Conservation (phyloP, 2,797 vertebrate genomes). For the Mus spretus region DNA sequence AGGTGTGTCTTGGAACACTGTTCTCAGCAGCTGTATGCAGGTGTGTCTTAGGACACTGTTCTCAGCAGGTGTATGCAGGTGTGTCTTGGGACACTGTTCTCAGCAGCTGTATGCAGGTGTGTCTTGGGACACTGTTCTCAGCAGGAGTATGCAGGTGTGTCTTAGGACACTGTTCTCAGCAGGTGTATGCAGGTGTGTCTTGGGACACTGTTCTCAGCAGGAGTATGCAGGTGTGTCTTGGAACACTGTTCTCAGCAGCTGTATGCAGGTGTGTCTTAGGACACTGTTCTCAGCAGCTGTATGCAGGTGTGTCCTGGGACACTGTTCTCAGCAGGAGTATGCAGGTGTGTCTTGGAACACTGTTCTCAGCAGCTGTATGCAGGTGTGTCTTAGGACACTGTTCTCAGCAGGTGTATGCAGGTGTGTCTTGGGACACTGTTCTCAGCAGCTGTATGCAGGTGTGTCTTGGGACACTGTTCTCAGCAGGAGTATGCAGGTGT, state of each 20-base stretch:
- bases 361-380: background rate
- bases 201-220: background rate
- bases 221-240: background rate
- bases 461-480: too few relatives aligned
- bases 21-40: too few relatives aligned
- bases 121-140: constrained; percentile 19
- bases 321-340: background rate
- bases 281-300: too few relatives aligned
- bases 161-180: too few relatives aligned
- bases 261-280: background rate
- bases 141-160: background rate
- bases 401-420: background rate
- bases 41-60: too few relatives aligned
- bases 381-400: background rate
- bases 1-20: constrained; percentile 4
- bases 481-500: background rate
- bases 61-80: background rate
- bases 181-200: background rate
- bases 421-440: constrained; percentile 14
- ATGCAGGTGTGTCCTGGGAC: background rate
- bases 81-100: constrained; percentile 18
- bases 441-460: background rate
- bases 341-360: too few relatives aligned
- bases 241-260: background rate
- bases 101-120: background rate